Evolutionary conservation across 2,888 invertebrate genomes (phyloP), one percentile per base, ranked within the genome.

Genomic region (Griposia aprilina): DNA sequence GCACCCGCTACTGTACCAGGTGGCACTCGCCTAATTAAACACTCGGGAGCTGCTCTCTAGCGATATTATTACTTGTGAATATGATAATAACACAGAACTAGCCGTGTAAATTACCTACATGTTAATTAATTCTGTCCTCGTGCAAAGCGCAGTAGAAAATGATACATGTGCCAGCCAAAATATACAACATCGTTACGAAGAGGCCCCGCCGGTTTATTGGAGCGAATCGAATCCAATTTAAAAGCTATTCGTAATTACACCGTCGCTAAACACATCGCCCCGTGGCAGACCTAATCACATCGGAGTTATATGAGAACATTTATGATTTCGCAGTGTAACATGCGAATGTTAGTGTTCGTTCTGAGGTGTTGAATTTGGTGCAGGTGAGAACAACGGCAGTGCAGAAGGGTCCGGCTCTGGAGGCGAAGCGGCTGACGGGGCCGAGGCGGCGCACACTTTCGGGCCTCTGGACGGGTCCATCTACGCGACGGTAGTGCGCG

Each of bases 391-490:
- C 95, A 96, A 95, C 95, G 95, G 95, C 84, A 95, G 96, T 92
- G 92, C 97, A 87, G 93, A 94, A 93, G 94, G 97, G 87, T 96
- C 96, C 36, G 96, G 96, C 7, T 95, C 95, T 36, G 95, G 96
- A 75, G 93, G 97, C 83, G 94, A 97, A 93, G 90, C 96, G 91
- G 93, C 95, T 81, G 93, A 97, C 93, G 93, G 97, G 74, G 94
- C 91, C 65, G 96, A 96, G 87, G 94, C 95, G 55, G 97, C 96
- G 87, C 98, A 98, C 95, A 98, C 98, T 67, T 98, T 98, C 94
- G 98, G 98, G 62, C 99, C 99, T 66, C 97, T 99, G 90, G 99
- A 99, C 98, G 99, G 99, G 89, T 99, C 98, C 91, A 98, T 99
- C 91, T 99, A 99, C 97, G 99, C 99, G 87, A 97, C 97, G 77